Conservation (phyloP, 2,797 vertebrate genomes). For the Psittacula derbiana region DNA sequence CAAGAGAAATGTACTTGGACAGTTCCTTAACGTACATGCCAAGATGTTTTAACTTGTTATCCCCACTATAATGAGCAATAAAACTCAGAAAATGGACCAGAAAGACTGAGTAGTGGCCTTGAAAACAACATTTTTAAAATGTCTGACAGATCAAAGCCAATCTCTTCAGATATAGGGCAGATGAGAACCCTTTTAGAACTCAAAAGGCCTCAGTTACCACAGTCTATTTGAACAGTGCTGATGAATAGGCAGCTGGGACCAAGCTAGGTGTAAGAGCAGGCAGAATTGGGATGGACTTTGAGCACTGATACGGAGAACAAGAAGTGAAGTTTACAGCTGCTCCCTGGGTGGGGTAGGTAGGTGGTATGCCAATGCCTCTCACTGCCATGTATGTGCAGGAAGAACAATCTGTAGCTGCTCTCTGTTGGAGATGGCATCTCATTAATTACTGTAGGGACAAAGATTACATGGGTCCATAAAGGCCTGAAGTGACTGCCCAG, state of each 20-base stretch:
- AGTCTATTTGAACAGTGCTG: background rate
- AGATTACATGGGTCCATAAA: background rate
- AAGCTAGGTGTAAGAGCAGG: no score
- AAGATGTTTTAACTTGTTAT: background rate
- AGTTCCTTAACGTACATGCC: background rate
- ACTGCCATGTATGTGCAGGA: accelerated
- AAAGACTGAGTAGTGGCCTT: background rate
- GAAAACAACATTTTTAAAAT: background rate
- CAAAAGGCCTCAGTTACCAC: background rate
- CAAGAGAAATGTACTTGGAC: background rate
- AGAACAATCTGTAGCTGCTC: background rate
- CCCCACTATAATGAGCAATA: background rate
- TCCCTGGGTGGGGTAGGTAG: background rate
- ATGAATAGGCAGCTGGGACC: background rate
- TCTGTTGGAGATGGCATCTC: background rate
- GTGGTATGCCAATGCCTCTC: accelerated
- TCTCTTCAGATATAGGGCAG: background rate
- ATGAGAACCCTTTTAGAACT: background rate
- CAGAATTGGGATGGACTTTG: background rate
- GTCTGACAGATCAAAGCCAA: background rate
- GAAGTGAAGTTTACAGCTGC: background rate
- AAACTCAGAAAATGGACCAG: background rate
- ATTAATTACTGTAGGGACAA: background rate
- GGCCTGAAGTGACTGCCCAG: background rate
- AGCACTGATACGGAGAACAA: background rate